Base-by-base conservation (phyloP, 2,888 invertebrate genomes). In the Chydorus sphaericus region DNA sequence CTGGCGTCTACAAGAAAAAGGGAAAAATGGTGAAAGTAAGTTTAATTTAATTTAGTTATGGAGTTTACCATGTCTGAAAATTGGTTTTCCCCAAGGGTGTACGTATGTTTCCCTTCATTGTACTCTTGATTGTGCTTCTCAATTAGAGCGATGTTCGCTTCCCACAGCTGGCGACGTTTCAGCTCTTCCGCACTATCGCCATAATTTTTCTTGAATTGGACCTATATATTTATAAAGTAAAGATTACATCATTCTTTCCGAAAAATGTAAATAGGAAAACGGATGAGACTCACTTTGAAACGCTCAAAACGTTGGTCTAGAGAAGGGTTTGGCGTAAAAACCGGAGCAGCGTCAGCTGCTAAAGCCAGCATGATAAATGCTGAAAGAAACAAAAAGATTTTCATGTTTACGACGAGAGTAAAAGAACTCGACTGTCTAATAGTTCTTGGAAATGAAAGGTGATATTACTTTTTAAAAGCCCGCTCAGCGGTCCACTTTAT, bases 51-150 rank as follows among this genome's bases (percentile, higher is more conserved):
- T n/a, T n/a, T n/a, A n/a, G n/a, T n/a, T n/a, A n/a, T n/a, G n/a
- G n/a, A n/a, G n/a, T 29, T 5, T 50, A 50, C 50, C 30, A 28
- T 50, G 50, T 50, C 50, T 16, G 50, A n/a, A 4, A 29, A 30
- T 29, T 50, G 23, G 18, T 50, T 50, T 18, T 50, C 50, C n/a
- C 30, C 50, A 14, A 50, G 28, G 16, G 2, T 50, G 16, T 50
- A 50, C 7, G 50, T 16, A 18, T 29, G 30, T 50, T 50, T 50
- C 14, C 50, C 50, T 50, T 50, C 50, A 10, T 28, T 18, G 8
- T 14, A 28, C 16, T 50, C 50, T 3, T 50, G 14, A 18, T 50
- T 50, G 50, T 50, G 50, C 29, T 50, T 28, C 2, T 50, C 50
- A 2, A 50, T 50, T n/a, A n/a, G 11, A 8, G 28, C 30, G 30